Evolutionary conservation across 1,140 invertebrate species (phyloP), one percentile per base, ranked within the genome.

Genomic region (Macrotrachela quadricornifera): DNA sequence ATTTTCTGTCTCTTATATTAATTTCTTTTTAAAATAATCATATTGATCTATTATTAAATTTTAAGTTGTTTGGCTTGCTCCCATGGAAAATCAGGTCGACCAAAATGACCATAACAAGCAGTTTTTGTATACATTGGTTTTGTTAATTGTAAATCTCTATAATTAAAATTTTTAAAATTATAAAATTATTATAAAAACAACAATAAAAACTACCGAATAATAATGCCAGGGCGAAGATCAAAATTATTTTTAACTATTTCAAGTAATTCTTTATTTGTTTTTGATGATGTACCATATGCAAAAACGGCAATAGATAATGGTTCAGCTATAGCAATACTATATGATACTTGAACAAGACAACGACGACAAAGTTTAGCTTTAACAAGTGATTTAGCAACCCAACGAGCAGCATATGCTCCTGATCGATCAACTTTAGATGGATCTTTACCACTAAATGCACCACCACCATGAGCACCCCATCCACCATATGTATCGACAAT

Each of bases 401-500:
- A 95, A 62, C 90, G 78, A 43, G 86, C 86, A 54, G 87, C 88
- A 70, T 95, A 95, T 0, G 90, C 90, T 38, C 85, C 90, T n/a
- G 85, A 91, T 64, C 90, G 76, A 69, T 95, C 90, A n/a, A 59
- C 88, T 70, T 95, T 95, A 41, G 86, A 90, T 67, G 86, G 87
- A 72, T 95, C 90, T 75, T 95, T 95, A 57, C 90, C 90, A 46
- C 76, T 78, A 73, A 95, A 94, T 15, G 90, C 88, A 56, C 90
- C 90, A 61, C 90, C 90, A 51, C 90, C 90, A 69, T 95, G 88
- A 45, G 87, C 87, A 49, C 88, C 88, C 87, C 87, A 94, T 2
- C 90, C 90, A 49, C 90, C 90, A 63, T 95, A 95, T 15, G 88
- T 94, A 67, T 95, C 90, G 17, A 95, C 88, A 61, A 95, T 95